These are phyloP conservation scores for Lates calcarifer DNA, from an alignment of 2,113 vertebrate species.

Conservation along the genomic window DNA sequence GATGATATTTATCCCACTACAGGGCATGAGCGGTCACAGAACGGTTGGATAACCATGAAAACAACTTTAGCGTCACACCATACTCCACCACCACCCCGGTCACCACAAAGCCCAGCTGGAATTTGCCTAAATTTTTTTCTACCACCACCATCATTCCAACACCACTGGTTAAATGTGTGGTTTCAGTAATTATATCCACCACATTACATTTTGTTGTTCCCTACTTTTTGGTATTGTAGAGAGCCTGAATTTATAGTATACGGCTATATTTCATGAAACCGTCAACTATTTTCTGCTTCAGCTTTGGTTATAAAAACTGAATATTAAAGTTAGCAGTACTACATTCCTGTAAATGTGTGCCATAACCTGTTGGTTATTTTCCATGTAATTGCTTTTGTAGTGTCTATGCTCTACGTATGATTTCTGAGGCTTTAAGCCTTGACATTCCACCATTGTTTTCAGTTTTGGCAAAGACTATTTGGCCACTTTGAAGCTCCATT, in stretches of 20 bases:
- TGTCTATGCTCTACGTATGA: background rate
- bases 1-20: background rate
- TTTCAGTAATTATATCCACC: background rate
- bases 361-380: background rate
- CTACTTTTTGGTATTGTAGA: background rate
- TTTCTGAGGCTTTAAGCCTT: background rate
- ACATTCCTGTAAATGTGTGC: background rate
- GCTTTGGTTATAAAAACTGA: background rate
- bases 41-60: background rate
- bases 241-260: background rate
- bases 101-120: background rate
- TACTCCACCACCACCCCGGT: too few relatives aligned
- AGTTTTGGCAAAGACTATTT: too few relatives aligned
- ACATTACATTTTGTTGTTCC: background rate
- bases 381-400: background rate
- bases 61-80: background rate
- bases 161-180: background rate
- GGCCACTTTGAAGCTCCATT: too few relatives aligned
- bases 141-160: background rate
- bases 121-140: slow-evolving; percentile 4
- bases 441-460: background rate
- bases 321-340: background rate
- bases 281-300: background rate
- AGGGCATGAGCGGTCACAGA: background rate
- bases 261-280: background rate